Percentiles rank a stretch among this genome's conserved stretches.
These are phyloP conservation scores for Toxostoma redivivum DNA, from an alignment of 2,113 vertebrate species.

Conservation along the genomic window DNA sequence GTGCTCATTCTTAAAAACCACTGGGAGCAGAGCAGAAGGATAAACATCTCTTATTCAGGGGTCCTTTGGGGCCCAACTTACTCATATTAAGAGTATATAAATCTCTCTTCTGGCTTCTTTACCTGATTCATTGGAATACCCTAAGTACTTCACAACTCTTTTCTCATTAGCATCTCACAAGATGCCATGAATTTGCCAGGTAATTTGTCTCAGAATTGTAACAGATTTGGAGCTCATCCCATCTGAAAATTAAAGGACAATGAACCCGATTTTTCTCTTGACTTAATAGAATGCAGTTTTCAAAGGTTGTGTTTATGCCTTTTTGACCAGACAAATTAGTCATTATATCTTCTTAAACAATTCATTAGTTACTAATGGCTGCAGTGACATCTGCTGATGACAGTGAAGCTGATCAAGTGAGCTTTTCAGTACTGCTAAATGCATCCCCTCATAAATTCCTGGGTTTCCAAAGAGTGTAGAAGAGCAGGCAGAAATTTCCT, in stretches of 20 bases:
- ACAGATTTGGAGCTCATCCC: conserved; percentile 65
- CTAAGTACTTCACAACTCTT: not conserved
- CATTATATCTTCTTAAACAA: conserved; percentile 70
- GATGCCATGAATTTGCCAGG: conserved; percentile 46
- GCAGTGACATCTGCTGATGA: conserved; percentile 76
- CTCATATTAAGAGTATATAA: conserved; percentile 49
- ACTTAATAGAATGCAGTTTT: conserved; percentile 54
- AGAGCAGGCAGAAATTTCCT: not conserved
- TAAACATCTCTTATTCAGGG: conserved; percentile 46
- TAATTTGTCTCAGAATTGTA: conserved; percentile 56
- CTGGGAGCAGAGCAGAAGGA: conserved; percentile 37
- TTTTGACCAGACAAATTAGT: conserved; percentile 72
- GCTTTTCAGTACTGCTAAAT: conserved; percentile 62
- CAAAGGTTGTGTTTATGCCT: conserved; percentile 54
- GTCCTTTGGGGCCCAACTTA: conserved; percentile 21
- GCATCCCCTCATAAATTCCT: conserved; percentile 37
- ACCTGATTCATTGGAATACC: conserved; percentile 24
- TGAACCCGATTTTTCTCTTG: conserved; percentile 43
- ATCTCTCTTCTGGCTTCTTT: conserved; percentile 37
- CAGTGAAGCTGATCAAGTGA: conserved; percentile 69
- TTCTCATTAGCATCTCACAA: conserved; percentile 34
- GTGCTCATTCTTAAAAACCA: conserved; percentile 45
- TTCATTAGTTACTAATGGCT: conserved; percentile 71
- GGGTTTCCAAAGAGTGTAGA: not conserved
- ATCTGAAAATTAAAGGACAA: conserved; percentile 70